A percentile compares a stretch with the other conserved stretches of the same genome.
Conservation (phyloP, 2,888 invertebrate genomes). For the Lymantria dispar region DNA sequence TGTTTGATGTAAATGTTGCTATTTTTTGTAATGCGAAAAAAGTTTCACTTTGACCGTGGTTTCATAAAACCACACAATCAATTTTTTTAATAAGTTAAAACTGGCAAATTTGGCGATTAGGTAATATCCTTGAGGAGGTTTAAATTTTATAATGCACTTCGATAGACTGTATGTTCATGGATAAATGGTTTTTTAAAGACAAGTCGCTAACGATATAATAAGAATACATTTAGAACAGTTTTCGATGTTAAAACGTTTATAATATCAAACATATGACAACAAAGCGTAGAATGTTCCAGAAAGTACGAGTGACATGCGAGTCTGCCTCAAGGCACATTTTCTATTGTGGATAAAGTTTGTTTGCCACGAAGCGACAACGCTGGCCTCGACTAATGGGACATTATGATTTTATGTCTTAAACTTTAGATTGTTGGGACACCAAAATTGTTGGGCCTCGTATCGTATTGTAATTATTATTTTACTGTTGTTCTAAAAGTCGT, state of each 20-base stretch:
- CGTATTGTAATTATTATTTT: constrained; percentile 36
- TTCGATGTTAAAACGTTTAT: constrained; percentile 41
- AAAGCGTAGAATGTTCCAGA: constrained; percentile 39
- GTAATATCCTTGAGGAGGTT: no score
- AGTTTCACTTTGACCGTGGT: no score
- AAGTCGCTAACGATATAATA: no score
- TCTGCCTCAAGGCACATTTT: constrained; percentile 40
- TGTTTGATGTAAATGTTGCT: no score
- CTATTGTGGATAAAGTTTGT: constrained; percentile 40
- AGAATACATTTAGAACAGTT: constrained; percentile 19
- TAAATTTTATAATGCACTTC: no score
- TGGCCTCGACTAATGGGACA: constrained; percentile 28
- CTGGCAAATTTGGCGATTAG: no score
- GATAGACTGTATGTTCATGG: no score
- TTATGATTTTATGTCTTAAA: constrained; percentile 29
- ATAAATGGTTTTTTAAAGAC: no score
- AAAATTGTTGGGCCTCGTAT: constrained; percentile 23
- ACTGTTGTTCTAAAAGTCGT: constrained; percentile 25
- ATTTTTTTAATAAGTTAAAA: no score
- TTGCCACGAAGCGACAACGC: constrained; percentile 35
- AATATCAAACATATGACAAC: constrained; percentile 52
- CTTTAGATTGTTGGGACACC: constrained; percentile 27
- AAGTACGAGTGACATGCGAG: constrained; percentile 37
- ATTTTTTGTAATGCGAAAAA: no score
- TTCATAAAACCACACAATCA: no score